A percentile compares a stretch with the other conserved stretches of the same genome.
These are phyloP conservation scores for Macrosoma leucophasiata DNA, from an alignment of 2,888 invertebrate species.

Conservation along the genomic window DNA sequence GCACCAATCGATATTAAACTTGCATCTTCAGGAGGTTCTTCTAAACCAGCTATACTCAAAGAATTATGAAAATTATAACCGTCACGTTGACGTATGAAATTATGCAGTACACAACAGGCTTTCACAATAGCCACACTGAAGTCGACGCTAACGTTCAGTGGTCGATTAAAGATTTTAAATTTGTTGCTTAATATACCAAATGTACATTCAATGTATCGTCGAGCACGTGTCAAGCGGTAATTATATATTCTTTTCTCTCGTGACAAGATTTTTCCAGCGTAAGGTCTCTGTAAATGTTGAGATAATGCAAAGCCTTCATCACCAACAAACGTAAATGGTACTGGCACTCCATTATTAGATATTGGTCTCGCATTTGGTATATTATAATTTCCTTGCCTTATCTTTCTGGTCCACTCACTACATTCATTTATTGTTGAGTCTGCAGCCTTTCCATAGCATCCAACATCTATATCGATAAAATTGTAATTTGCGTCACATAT, in stretches of 20 bases:
- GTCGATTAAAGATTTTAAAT: constrained; percentile 23
- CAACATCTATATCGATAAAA: constrained; percentile 20
- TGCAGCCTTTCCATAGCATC: constrained; percentile 13
- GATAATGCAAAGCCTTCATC: constrained; percentile 19
- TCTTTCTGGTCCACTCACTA: constrained; percentile 10
- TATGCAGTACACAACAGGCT: constrained; percentile 10
- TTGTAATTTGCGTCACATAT: constrained; percentile 21
- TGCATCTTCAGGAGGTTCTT: constrained; percentile 6
- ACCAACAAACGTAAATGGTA: constrained; percentile 15
- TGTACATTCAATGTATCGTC: constrained; percentile 6
- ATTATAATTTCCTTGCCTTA: constrained; percentile 13
- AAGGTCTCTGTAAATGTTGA: constrained; percentile 17
- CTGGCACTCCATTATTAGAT: constrained; percentile 6
- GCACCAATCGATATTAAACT: no score
- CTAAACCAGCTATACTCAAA: constrained; percentile 13
- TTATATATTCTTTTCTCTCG: constrained; percentile 14
- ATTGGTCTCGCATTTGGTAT: constrained; percentile 12
- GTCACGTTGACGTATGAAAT: constrained; percentile 8
- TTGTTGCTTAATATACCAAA: constrained; percentile 7
- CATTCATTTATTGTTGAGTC: constrained; percentile 10
- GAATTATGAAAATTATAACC: constrained; percentile 12
- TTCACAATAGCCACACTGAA: constrained; percentile 7
- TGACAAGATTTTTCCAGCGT: constrained; percentile 12
- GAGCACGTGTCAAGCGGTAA: constrained; percentile 8
- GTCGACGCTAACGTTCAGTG: constrained; percentile 18